phyloP scores from a whole-genome alignment of 2,113 vertebrate genomes.

The Lepisosteus osseus region DNA sequence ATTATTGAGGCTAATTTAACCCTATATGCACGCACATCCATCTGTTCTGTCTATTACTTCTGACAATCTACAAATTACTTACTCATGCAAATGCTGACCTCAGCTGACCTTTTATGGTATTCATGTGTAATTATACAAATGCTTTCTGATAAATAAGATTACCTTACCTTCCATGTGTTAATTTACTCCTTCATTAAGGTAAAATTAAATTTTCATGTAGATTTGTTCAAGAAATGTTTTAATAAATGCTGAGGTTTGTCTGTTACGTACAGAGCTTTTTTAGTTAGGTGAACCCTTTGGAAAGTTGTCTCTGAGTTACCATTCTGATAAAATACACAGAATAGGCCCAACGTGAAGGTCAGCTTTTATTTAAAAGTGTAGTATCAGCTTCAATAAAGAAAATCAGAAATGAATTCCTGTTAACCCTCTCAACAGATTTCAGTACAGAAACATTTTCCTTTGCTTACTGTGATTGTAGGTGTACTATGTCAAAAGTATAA shows the following conservation, averaged over 20 bases:
- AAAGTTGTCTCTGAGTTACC: conserved; percentile 6
- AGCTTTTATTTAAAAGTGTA: conserved; percentile 7
- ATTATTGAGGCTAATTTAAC: conserved; percentile 99
- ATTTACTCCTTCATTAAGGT: conserved; percentile 89
- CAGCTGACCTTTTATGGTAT: conserved; percentile 85
- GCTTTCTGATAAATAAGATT: conserved; percentile 97
- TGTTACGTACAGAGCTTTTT: conserved; percentile 62
- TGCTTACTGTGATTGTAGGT: too few relatives aligned
- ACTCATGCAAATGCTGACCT: conserved; percentile 95
- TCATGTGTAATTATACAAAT: conserved; percentile 97
- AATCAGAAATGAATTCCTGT: too few relatives aligned
- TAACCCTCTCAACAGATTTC: too few relatives aligned
- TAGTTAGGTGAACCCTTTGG: conserved; percentile 29
- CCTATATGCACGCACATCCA: conserved; percentile 86
- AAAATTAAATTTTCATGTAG: conserved; percentile 99
- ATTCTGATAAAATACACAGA: conserved; percentile 15
- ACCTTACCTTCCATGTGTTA: conserved; percentile 80
- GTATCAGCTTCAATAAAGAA: too few relatives aligned
- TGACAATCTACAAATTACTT: conserved; percentile 98
- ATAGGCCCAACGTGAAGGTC: conserved; percentile 20
- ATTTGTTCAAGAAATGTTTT: conserved; percentile 69
- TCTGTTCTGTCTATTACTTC: conserved; percentile 86
- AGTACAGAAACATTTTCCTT: too few relatives aligned
- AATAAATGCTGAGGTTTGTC: conserved; percentile 88
- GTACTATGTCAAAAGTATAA: too few relatives aligned